A percentile compares a stretch with the other conserved stretches of the same genome.
Conservation (phyloP, 2,888 invertebrate genomes). For the Pterobdella sp. region DNA sequence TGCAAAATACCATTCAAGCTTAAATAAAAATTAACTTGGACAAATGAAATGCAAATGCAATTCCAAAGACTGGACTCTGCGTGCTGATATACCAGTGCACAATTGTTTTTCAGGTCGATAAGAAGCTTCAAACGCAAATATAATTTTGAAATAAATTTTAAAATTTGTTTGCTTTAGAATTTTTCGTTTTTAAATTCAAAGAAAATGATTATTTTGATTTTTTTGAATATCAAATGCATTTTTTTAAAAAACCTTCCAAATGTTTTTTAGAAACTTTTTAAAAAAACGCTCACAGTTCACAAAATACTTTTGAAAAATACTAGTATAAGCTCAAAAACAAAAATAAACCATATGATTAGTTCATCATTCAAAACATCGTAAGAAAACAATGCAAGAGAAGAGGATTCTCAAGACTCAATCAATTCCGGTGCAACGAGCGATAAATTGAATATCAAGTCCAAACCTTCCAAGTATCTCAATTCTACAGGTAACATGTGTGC, state of each 20-base stretch:
- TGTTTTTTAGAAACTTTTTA: background rate
- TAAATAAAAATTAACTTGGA: too few species aligned
- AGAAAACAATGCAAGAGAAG: background rate
- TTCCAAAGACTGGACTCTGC: too few species aligned
- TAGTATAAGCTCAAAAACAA: background rate
- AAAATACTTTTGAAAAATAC: background rate
- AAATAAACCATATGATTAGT: background rate
- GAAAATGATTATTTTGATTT: background rate
- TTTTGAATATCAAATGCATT: background rate
- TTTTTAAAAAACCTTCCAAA: conserved; percentile 7
- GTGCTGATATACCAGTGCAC: too few species aligned
- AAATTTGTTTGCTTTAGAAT: background rate
- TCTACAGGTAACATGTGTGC: too few species aligned
- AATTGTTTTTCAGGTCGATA: too few species aligned
- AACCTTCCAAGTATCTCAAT: too few species aligned
- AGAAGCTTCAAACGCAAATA: background rate
- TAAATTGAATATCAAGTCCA: too few species aligned
- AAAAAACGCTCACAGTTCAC: background rate
- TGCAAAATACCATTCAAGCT: too few species aligned
- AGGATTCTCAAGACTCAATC: background rate
- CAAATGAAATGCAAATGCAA: too few species aligned
- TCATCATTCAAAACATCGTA: background rate
- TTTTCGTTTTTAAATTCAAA: conserved; percentile 6
- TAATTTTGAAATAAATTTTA: background rate
- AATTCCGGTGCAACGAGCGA: too few species aligned